Evolutionary conservation across 2,797 vertebrate species (phyloP).

Genomic region (Xiphophorus birchmanni): DNA sequence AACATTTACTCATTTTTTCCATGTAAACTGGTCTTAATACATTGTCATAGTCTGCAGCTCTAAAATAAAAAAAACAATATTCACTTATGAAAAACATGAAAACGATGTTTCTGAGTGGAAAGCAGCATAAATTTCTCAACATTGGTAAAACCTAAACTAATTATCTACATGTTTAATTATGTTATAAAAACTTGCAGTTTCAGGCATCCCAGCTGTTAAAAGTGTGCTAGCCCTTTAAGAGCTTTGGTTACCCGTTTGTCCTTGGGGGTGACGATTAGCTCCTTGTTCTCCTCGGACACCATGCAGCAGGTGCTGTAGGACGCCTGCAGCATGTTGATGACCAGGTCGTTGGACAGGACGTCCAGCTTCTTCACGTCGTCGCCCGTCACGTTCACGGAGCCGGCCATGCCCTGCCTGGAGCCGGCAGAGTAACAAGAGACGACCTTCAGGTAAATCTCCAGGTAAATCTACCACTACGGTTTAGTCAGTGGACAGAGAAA

Average conservation of each 20-base stretch:
- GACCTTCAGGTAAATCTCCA: not conserved
- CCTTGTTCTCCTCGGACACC: constrained; percentile 93
- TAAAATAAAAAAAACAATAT: too few relatives aligned
- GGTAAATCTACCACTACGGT: too few relatives aligned
- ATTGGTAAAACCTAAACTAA: too few relatives aligned
- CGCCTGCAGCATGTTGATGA: constrained; percentile 95
- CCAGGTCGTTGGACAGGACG: constrained; percentile 90
- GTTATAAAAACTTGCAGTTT: too few relatives aligned
- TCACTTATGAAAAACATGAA: too few relatives aligned
- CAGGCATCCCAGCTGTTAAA: not conserved
- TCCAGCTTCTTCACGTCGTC: constrained; percentile 98
- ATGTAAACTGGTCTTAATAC: too few relatives aligned
- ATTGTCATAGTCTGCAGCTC: too few relatives aligned
- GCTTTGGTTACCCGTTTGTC: constrained; percentile 83
- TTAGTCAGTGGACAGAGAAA: too few relatives aligned
- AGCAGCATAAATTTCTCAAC: too few relatives aligned
- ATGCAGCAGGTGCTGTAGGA: constrained; percentile 92
- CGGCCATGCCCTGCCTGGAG: constrained; percentile 85
- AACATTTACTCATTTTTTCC: too few relatives aligned
- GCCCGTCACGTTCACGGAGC: constrained; percentile 92
- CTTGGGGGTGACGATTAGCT: constrained; percentile 85
- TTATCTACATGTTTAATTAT: too few relatives aligned
- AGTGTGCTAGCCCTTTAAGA: not conserved
- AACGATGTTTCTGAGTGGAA: too few relatives aligned
- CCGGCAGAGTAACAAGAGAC: constrained; percentile 9